Evolutionary conservation across 2,888 invertebrate species (phyloP), one percentile per base, ranked within the genome.

Genomic region (Clunio marinus): DNA sequence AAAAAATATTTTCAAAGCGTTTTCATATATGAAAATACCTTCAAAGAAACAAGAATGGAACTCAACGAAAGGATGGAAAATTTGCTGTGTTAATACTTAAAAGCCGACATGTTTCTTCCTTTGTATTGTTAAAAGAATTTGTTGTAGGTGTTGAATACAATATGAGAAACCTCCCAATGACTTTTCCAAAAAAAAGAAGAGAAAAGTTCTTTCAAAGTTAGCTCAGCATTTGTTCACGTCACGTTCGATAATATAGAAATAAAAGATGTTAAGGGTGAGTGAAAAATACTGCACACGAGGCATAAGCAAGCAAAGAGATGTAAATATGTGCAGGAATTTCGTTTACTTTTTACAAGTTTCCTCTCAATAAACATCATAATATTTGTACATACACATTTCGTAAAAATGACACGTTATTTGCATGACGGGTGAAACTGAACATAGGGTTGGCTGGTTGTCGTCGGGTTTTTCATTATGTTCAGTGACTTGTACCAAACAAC

Each of bases 301-400:
- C 32, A 32, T 32, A 10, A 32, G 32, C 5, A 32, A 7, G 32
- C 27, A 27, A 15, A 15, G 15, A 41, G 3, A 58, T 2, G 63
- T 24, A 63, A 27, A 32, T 25, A 63, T 41, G 63, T 45, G 25
- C 4, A 22, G 35, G 55, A 66, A 66, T 66, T 65, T 66, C 35
- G 66, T 66, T 66, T 51, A 20, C 45, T 65, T 35, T 55, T 22
- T 55, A 7, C 27, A 57, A 27, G 27, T 57, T 57, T 27, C 57
- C 57, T 63, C 66, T 66, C 66, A 35, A 66, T 66, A 32, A 66
- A 66, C 55, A 66, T 66, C 51, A 66, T 66, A 55, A 66, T 66
- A 66, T 28, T 63, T 32, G 55, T 35, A 32, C 20, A 28, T 27
- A 46, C 37, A 65, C 35, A n/a, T 32, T 15, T 65, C 20, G 25